Evolutionary conservation across 2,113 vertebrate species (phyloP), one percentile per base, ranked within the genome.

Genomic region (Calyptommatus sinebrachiatus): DNA sequence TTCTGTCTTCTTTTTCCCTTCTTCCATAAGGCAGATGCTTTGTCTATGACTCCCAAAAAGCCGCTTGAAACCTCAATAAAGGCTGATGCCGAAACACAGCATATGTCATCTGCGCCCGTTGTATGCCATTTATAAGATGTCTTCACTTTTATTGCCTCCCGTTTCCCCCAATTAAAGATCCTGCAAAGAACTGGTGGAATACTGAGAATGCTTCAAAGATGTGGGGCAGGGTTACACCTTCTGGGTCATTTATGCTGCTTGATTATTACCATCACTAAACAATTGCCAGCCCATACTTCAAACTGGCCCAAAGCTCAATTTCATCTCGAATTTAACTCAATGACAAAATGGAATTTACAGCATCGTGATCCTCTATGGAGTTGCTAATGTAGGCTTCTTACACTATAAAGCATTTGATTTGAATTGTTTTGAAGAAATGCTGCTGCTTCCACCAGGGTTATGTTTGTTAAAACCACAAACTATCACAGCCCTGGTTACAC

Each of bases 401-500:
- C 91, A 85, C 90, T 79, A 48, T 84, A 70, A 92, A 92, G 94
- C 92, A 90, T 91, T 94, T 93, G 86, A 95, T 94, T 96, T 93
- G 96, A 95, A 96, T 97, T 96, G 94, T 94, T 96, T 95, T 95
- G 93, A 92, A 96, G 95, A 94, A 96, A 97, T 97, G 94, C 95
- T 96, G 76, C 93, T 97, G 89, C 83, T 89, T 87, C 95, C 93
- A 92, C 60, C 93, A 91, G 93, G 95, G 4, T 57, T 96, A 94
- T 93, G 94, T 96, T 96, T 94, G 95, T 95, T 97, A 94, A 92
- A 93, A 96, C 93, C 78, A 95, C 95, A 96, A 97, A 96, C 97
- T 94, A 97, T 5, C 35, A 41, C 35, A 41, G 35, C 35, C 35
- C 35, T 41, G 35, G 35, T 41, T 41, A 41, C 35, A 41, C 35